phyloP scores from a whole-genome alignment of 2,888 invertebrate genomes.

The Melieria omissa region DNA sequence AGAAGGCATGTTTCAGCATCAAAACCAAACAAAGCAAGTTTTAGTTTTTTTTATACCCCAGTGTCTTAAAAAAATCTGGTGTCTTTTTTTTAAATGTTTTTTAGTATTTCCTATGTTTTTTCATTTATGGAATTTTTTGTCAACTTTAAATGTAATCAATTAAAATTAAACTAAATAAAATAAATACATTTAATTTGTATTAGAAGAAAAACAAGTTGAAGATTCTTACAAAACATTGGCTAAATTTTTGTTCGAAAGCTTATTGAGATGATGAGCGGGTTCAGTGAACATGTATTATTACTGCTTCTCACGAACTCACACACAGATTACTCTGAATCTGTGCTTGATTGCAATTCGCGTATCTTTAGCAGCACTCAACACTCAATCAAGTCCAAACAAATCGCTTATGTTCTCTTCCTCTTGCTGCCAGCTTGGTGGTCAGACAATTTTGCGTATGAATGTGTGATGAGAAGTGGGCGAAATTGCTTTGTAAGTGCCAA shows the following conservation, averaged over 20 bases:
- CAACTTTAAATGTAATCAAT: conserved; percentile 30
- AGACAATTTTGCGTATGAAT: no score
- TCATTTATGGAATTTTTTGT: conserved; percentile 12
- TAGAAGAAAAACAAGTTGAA: background rate
- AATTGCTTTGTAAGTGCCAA: no score
- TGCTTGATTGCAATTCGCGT: no score
- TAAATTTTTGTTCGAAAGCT: background rate
- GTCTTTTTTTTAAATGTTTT: conserved; percentile 16
- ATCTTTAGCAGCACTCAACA: no score
- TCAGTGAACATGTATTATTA: background rate
- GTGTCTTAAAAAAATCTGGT: conserved; percentile 7
- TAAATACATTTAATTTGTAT: background rate
- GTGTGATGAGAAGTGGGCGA: no score
- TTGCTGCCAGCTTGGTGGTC: no score
- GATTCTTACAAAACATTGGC: background rate
- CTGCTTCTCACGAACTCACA: no score
- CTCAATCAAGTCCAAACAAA: no score
- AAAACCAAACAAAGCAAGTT: no score
- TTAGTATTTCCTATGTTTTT: conserved; percentile 1
- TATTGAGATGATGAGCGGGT: background rate
- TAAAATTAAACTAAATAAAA: conserved; percentile 20
- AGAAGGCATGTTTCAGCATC: no score
- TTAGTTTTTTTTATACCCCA: conserved; percentile 5
- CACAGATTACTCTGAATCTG: no score
- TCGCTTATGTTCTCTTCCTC: no score